Percentiles rank a stretch among this genome's conserved stretches.
Evolutionary conservation across 2,888 invertebrate genomes (phyloP).

Genomic region (Acleris cristana): DNA sequence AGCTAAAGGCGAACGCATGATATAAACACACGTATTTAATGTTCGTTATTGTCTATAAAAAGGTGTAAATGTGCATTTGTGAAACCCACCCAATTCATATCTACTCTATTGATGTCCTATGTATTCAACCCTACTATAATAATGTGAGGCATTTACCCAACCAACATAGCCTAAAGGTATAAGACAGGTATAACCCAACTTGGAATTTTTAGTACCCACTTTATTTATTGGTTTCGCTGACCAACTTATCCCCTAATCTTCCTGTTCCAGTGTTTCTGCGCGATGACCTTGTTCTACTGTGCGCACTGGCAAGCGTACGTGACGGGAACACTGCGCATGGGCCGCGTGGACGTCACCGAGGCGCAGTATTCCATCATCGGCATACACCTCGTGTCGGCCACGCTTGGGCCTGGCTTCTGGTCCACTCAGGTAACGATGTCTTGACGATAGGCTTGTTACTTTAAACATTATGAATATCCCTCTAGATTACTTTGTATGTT

Average conservation of each 20-base stretch:
- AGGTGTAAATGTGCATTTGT: too few relatives aligned
- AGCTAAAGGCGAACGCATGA: too few relatives aligned
- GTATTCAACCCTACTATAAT: too few relatives aligned
- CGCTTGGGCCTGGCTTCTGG: constrained; percentile 95
- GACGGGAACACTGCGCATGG: constrained; percentile 95
- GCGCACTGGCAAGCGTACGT: constrained; percentile 99
- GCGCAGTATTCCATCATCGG: constrained; percentile 97
- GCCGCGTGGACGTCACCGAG: constrained; percentile 98
- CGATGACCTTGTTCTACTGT: constrained; percentile 97
- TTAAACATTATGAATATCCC: not conserved
- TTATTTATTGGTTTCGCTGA: not conserved
- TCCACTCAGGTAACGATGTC: constrained; percentile 79
- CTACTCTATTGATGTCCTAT: too few relatives aligned
- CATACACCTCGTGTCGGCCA: constrained; percentile 93
- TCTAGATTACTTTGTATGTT: too few relatives aligned
- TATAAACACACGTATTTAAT: too few relatives aligned
- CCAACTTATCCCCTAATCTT: not conserved
- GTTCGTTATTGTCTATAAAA: too few relatives aligned
- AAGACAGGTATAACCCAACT: too few relatives aligned
- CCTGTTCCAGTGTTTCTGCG: constrained; percentile 92
- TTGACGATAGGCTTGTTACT: not conserved
- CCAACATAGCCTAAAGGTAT: too few relatives aligned
- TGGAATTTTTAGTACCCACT: too few relatives aligned
- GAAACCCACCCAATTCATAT: too few relatives aligned
- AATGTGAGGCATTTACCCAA: too few relatives aligned